These are phyloP conservation scores for Dasyornis broadbenti DNA, from an alignment of 2,113 vertebrate genomes.

Conservation along the genomic window DNA sequence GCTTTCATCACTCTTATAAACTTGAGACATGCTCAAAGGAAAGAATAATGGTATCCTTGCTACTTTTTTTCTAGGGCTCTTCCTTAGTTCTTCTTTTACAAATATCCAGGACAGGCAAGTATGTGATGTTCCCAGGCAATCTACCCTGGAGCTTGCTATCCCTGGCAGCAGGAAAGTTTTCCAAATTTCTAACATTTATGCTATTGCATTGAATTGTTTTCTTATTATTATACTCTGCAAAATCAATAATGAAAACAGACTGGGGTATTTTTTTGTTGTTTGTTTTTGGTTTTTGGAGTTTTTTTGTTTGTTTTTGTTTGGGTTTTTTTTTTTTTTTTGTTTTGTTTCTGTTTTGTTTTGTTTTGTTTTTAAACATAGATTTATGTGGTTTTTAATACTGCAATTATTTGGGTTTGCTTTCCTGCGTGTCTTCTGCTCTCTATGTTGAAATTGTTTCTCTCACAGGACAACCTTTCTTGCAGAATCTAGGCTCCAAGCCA, in stretches of 20 bases:
- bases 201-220: neutral
- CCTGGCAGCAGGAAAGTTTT: accelerated
- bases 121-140: neutral
- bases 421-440: neutral
- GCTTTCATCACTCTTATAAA: neutral
- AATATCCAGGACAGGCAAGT: neutral
- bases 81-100: neutral
- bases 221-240: neutral
- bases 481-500: neutral
- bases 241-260: neutral
- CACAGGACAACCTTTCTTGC: neutral
- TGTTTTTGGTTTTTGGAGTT: too few relatives aligned
- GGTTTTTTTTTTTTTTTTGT: neutral
- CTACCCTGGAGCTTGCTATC: neutral
- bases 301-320: too few relatives aligned
- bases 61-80: neutral
- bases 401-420: neutral
- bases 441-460: neutral
- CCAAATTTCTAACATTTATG: neutral
- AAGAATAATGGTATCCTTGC: neutral
- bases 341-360: neutral
- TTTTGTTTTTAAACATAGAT: too few relatives aligned
- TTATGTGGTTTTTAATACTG: neutral
- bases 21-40: neutral
- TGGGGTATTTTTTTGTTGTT: neutral